Evolutionary conservation across 2,797 vertebrate genomes (phyloP).

Genomic region (Urosaurus nigricauda): DNA sequence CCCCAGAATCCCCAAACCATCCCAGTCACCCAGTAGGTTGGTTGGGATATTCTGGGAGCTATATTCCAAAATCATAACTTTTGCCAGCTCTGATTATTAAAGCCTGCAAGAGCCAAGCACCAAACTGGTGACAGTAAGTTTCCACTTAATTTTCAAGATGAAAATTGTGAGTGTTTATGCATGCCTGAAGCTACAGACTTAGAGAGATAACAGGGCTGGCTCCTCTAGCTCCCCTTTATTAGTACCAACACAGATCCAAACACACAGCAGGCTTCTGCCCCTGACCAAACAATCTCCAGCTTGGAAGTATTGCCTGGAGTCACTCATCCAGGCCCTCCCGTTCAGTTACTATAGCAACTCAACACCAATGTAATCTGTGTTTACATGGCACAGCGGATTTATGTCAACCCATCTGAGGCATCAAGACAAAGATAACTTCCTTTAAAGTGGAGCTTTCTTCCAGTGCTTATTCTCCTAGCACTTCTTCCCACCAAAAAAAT

Average conservation of each 20-base stretch:
- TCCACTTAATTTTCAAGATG: conserved; percentile 56
- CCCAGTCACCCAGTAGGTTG: too few relatives aligned
- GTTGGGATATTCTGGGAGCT: too few relatives aligned
- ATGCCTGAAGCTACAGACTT: neutral
- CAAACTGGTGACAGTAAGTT: conserved; percentile 57
- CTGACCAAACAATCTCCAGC: neutral
- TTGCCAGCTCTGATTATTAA: too few relatives aligned
- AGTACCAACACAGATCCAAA: conserved; percentile 13
- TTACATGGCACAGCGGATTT: conserved; percentile 37
- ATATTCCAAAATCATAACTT: too few relatives aligned
- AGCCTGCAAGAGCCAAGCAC: conserved; percentile 51
- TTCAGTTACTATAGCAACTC: conserved; percentile 56
- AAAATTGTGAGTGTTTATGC: conserved; percentile 63
- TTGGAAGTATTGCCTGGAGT: conserved; percentile 8
- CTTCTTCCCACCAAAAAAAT: conserved; percentile 13
- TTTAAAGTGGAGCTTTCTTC: neutral
- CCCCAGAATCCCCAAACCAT: too few relatives aligned
- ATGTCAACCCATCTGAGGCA: neutral
- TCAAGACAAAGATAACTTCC: neutral
- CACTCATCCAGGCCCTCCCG: conserved; percentile 16
- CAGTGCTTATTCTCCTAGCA: neutral
- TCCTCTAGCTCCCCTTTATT: conserved; percentile 43
- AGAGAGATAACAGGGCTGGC: accelerated
- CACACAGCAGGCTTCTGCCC: conserved; percentile 14
- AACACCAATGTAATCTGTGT: conserved; percentile 43